phyloP scores from a whole-genome alignment of 2,888 invertebrate species.

The Torymus texanus region DNA sequence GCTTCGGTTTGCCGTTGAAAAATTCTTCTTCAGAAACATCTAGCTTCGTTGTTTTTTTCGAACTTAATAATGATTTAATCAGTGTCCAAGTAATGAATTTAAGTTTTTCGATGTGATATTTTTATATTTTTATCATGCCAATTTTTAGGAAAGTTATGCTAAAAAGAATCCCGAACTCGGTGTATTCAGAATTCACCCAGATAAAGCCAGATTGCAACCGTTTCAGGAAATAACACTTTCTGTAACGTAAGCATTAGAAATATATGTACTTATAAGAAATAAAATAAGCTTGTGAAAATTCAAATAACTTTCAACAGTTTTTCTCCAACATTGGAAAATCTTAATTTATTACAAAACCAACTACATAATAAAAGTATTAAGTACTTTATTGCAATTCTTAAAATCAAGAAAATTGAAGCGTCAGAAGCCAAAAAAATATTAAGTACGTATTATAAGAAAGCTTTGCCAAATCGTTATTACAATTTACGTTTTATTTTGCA shows the following conservation, averaged over 20 bases:
- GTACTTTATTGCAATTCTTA: constrained; percentile 62
- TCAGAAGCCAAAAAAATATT: constrained; percentile 60
- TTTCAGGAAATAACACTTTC: constrained; percentile 68
- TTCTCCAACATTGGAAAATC: constrained; percentile 56
- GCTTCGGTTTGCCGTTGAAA: constrained; percentile 71
- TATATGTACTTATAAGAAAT: constrained; percentile 1
- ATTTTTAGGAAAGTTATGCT: constrained; percentile 61
- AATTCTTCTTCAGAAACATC: constrained; percentile 73
- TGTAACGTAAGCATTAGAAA: constrained; percentile 61
- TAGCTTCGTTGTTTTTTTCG: constrained; percentile 69
- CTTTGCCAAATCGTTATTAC: too few species aligned
- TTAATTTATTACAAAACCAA: not conserved
- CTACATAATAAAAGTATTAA: constrained; percentile 1
- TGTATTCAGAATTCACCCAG: constrained; percentile 65
- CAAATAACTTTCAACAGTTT: constrained; percentile 56
- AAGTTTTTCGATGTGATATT: not conserved
- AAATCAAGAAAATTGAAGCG: constrained; percentile 61
- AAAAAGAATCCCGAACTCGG: constrained; percentile 59
- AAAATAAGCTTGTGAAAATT: not conserved
- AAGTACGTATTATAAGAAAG: constrained; percentile 51
- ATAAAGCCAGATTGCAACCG: constrained; percentile 68
- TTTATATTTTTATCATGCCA: constrained; percentile 61
- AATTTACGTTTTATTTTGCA: too few species aligned
- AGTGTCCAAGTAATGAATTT: constrained; percentile 22
- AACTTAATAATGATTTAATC: not conserved